Evolutionary conservation across 2,113 vertebrate genomes (phyloP).

Genomic region (Pterocles gutturalis): DNA sequence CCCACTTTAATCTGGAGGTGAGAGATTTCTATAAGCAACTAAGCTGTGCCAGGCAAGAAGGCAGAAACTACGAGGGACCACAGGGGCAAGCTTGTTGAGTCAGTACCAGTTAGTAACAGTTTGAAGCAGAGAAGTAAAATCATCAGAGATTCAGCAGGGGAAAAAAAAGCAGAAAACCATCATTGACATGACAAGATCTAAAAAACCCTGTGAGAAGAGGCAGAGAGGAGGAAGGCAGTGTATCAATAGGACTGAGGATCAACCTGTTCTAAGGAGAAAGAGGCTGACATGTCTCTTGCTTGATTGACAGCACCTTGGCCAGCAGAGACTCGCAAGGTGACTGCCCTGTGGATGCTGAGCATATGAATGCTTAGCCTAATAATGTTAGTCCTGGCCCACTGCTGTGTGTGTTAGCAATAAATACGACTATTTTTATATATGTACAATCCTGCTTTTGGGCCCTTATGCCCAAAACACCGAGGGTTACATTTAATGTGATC

Average conservation of each 20-base stretch:
- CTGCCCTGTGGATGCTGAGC: constrained; percentile 9
- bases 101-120: background rate
- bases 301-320: constrained; percentile 42
- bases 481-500: background rate
- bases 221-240: background rate
- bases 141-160: background rate
- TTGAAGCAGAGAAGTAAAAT: background rate
- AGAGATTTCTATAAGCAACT: background rate
- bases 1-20: background rate
- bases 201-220: background rate
- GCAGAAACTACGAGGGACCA: background rate
- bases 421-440: background rate
- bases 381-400: background rate
- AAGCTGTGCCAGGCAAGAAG: background rate
- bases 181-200: background rate
- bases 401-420: background rate
- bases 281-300: background rate
- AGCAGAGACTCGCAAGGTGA: background rate
- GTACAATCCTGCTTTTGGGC: background rate
- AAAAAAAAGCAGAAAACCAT: background rate
- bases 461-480: background rate
- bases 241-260: background rate
- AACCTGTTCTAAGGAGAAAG: constrained; percentile 9
- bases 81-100: background rate
- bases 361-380: constrained; percentile 35